Base-by-base conservation (phyloP, 2,113 vertebrate species). In the Hystrix brachyura region DNA sequence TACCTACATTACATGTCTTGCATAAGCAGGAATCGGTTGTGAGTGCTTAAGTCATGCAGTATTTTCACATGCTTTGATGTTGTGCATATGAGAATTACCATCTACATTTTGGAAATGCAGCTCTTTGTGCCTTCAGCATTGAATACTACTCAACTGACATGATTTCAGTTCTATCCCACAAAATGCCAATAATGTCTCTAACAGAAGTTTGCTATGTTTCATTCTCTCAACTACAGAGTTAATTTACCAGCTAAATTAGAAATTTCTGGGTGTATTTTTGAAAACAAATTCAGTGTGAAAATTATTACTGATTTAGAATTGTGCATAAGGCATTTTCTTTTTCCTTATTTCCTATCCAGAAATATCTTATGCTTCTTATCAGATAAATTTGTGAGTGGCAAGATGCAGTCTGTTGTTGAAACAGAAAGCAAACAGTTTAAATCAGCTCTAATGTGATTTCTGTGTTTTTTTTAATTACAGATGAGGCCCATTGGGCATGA, bases 401-500 rank as follows among this genome's bases (percentile, higher is more conserved):
- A 48, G 86, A 87, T 65, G 67, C 0, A 12, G 67, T 11, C 95
- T 90, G 10, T 69, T 95, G 4, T 71, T 83, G 53, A 93, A 90
- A 92, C 95, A 62, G 71, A 65, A 97, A 93, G 29, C 3, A 87
- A 5, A 72, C 48, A n/a, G 21, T 95, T 90, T 71, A 88, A 96
- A 83, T 48, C 48, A 55, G 82, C 48, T 83, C 53, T 71, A 62
- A n/a, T 80, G 95, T 95, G 93, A 71, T 79, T 18, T 53, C 34
- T 92, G 17, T 32, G 27, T 32, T 78, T 78, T 94, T 96, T 84
- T 97, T 98, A 43, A 96, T 98, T 98, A 18, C 98, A 99, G 99
- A 99, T 99, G 98, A 99, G 99, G 96, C 99, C 99, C 23, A 95
- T 99, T 0, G 99, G 99, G 76, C 99, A 99, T 0, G 99, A 99